Conservation (phyloP, 2,888 invertebrate genomes). For the Diarsia mendica region DNA sequence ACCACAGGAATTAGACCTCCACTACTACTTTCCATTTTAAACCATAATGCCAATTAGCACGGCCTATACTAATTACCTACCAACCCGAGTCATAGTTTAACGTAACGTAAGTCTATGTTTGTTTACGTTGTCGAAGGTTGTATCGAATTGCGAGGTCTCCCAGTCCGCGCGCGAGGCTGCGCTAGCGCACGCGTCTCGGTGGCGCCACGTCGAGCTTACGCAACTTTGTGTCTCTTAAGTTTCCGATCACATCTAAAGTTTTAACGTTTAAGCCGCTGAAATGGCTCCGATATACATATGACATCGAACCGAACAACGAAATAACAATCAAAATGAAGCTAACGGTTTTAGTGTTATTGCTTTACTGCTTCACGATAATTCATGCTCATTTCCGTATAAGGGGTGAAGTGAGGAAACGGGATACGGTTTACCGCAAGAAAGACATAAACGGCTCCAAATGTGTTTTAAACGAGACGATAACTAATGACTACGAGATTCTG, state of each 20-base stretch:
- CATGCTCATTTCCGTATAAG: slow-evolving; percentile 82
- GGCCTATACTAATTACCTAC: slow-evolving; percentile 66
- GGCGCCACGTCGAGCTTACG: slow-evolving; percentile 87
- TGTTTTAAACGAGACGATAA: slow-evolving; percentile 89
- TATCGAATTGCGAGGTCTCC: slow-evolving; percentile 88
- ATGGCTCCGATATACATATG: slow-evolving; percentile 77
- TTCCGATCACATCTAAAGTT: slow-evolving; percentile 81
- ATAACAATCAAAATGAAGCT: slow-evolving; percentile 83
- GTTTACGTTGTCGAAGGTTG: slow-evolving; percentile 89
- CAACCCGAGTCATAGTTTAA: slow-evolving; percentile 72
- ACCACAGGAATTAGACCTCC: slow-evolving; percentile 38
- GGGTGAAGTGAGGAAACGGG: slow-evolving; percentile 84
- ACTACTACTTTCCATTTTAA: slow-evolving; percentile 62
- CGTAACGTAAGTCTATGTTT: slow-evolving; percentile 84
- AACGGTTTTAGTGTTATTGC: slow-evolving; percentile 82
- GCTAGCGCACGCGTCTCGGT: slow-evolving; percentile 89
- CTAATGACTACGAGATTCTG: slow-evolving; percentile 90
- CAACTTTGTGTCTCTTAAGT: slow-evolving; percentile 81
- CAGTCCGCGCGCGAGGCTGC: slow-evolving; percentile 89
- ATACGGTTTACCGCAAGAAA: slow-evolving; percentile 84
- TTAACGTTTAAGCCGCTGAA: slow-evolving; percentile 76
- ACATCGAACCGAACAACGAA: slow-evolving; percentile 69
- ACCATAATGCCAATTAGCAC: slow-evolving; percentile 65
- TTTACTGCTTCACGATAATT: slow-evolving; percentile 81
- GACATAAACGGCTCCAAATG: slow-evolving; percentile 87